Conservation (phyloP, 2,113 vertebrate species). For the Dipodomys spectabilis region DNA sequence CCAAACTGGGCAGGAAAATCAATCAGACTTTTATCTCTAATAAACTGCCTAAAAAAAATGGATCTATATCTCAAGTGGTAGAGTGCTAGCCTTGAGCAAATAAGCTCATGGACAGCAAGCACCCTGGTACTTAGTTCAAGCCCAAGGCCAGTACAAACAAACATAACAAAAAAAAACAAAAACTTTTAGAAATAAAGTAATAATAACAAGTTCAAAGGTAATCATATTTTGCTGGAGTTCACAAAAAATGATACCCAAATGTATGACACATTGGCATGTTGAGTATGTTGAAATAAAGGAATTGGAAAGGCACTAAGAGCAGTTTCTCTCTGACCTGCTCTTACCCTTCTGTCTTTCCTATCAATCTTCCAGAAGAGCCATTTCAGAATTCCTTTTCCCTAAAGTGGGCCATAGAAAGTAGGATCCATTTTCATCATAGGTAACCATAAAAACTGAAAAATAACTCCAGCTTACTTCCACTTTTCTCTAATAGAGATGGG, state of each 20-base stretch:
- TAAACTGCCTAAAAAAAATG: too few species aligned
- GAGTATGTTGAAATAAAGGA: not conserved
- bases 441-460: not conserved
- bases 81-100: too few species aligned
- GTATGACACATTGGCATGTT: not conserved
- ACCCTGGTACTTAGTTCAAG: too few species aligned
- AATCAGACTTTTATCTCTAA: too few species aligned
- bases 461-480: not conserved
- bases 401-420: not conserved
- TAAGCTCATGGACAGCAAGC: too few species aligned
- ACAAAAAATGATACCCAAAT: not conserved
- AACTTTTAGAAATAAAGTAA: slow-evolving; percentile 16
- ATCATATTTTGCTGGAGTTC: not conserved
- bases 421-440: not conserved
- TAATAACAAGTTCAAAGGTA: not conserved
- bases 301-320: not conserved
- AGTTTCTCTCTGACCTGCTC: not conserved
- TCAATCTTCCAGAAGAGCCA: not conserved
- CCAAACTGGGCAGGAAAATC: too few species aligned
- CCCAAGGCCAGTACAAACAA: too few species aligned
- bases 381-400: not conserved
- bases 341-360: not conserved
- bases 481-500: not conserved
- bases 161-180: too few species aligned
- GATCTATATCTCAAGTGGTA: too few species aligned